phyloP scores from a whole-genome alignment of 2,113 vertebrate species.

The Fregetta grallaria region DNA sequence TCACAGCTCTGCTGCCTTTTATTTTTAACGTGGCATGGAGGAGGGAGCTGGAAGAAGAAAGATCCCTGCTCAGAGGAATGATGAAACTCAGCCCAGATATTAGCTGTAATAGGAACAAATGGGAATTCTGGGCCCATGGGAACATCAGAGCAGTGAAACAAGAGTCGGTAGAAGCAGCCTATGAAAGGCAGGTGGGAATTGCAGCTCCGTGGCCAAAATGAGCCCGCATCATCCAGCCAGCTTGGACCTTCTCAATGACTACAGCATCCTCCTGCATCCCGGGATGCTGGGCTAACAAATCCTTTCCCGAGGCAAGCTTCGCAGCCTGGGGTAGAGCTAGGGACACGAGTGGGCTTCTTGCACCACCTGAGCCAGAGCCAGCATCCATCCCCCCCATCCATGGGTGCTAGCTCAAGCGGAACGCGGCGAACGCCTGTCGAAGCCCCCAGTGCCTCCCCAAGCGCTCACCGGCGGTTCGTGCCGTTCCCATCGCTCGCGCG shows the following conservation, averaged over 20 bases:
- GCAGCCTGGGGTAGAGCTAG: not conserved
- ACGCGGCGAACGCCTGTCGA: accelerated
- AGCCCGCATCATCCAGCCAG: too few relatives aligned
- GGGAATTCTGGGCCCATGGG: not conserved
- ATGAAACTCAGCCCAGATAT: not conserved
- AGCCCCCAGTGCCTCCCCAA: not conserved
- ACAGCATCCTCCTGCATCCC: not conserved
- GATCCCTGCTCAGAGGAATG: not conserved
- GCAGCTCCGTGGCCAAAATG: accelerated
- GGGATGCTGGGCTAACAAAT: not conserved
- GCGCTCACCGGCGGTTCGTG: accelerated
- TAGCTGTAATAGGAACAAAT: not conserved
- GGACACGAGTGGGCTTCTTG: accelerated
- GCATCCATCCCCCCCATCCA: not conserved
- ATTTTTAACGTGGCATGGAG: not conserved
- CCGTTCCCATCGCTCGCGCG: not conserved
- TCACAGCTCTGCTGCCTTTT: not conserved
- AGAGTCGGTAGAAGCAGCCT: not conserved
- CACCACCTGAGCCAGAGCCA: not conserved
- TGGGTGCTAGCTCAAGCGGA: accelerated
- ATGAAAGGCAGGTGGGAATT: not conserved
- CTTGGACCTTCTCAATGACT: not conserved
- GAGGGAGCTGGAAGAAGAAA: not conserved
- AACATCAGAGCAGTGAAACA: not conserved
- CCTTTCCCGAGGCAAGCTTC: not conserved